These are phyloP conservation scores for Trachythela sp. DNA, from an alignment of 64 coral and sea anemone genomes.

Conservation along the genomic window DNA sequence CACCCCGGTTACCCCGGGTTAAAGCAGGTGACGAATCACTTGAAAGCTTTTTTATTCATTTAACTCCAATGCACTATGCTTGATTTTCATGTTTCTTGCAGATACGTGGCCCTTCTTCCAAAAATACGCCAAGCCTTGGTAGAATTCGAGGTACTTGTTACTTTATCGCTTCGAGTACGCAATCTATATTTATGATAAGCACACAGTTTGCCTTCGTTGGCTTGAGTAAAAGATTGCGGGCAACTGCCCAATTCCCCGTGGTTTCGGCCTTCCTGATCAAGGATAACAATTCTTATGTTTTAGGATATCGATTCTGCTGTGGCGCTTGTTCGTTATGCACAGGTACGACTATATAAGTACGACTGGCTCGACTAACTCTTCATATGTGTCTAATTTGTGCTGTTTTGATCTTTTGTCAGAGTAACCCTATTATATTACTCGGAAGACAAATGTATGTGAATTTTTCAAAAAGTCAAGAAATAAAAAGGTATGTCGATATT, in stretches of 20 bases:
- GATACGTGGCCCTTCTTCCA: constrained; percentile 95
- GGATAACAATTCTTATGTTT: not conserved
- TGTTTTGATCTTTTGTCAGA: constrained; percentile 49
- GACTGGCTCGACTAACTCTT: too few species aligned
- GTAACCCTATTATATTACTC: constrained; percentile 87
- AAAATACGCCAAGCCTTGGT: constrained; percentile 99
- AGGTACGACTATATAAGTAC: constrained; percentile 50
- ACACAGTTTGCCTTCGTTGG: too few species aligned
- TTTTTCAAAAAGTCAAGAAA: constrained; percentile 99
- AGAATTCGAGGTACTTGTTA: constrained; percentile 86
- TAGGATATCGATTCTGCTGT: constrained; percentile 65
- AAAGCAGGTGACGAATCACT: too few species aligned
- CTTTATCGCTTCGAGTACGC: not conserved
- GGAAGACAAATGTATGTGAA: constrained; percentile 99
- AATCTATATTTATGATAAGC: too few species aligned
- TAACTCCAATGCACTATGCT: not conserved
- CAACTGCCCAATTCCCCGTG: too few species aligned
- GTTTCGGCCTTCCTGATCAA: not conserved
- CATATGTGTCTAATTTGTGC: not conserved
- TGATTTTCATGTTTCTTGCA: constrained; percentile 28
- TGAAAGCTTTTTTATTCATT: too few species aligned
- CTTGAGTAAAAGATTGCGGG: too few species aligned
- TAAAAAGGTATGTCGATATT: constrained; percentile 75
- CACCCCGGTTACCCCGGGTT: too few species aligned
- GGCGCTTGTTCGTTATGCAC: constrained; percentile 87